These are phyloP conservation scores for Alexandromys fortis DNA, from an alignment of 2,113 vertebrate genomes.

Conservation along the genomic window DNA sequence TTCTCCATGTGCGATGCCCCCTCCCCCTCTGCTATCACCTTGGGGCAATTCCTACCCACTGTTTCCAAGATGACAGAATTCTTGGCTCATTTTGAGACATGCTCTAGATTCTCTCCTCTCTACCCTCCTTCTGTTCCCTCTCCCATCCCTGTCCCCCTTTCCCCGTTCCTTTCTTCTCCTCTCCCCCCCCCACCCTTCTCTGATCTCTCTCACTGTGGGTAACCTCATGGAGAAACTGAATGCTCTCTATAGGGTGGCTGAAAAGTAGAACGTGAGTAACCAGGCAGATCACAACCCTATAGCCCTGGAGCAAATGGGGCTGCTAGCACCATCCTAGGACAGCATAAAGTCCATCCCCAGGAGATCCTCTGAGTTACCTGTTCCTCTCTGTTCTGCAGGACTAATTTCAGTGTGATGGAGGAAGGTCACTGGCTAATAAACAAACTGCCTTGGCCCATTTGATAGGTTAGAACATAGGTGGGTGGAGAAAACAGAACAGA, in stretches of 20 bases:
- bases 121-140: not conserved
- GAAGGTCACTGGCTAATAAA: no score
- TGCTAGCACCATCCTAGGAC: accelerated
- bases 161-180: no score
- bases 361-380: not conserved
- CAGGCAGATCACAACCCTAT: not conserved
- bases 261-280: not conserved
- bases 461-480: no score
- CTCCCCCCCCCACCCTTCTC: no score
- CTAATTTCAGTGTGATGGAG: not conserved
- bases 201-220: not conserved
- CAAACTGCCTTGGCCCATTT: no score
- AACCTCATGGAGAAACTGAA: not conserved
- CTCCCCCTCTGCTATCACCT: not conserved
- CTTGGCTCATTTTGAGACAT: not conserved
- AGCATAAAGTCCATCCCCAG: not conserved
- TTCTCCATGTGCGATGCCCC: accelerated
- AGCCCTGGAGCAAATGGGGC: accelerated
- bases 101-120: not conserved
- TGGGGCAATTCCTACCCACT: not conserved
- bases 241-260: accelerated
- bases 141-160: accelerated
- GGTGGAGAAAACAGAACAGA: no score
- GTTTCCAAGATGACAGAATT: not conserved
- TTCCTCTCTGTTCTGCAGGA: accelerated